Evolutionary conservation across 2,113 vertebrate genomes (phyloP).

Genomic region (Riparia riparia): DNA sequence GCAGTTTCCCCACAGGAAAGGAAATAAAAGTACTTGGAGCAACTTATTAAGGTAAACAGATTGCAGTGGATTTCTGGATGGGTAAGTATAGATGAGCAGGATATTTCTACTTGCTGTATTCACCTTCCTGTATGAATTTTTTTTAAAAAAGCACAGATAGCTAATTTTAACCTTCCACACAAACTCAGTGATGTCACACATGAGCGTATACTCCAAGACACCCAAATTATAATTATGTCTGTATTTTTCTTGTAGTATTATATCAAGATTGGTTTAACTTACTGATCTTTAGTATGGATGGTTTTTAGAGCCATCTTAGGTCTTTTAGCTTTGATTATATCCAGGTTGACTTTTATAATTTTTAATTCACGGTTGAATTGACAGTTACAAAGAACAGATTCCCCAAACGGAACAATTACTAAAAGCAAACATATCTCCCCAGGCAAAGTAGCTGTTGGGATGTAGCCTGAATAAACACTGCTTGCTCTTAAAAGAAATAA

Average conservation of each 20-base stretch:
- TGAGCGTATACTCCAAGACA: not conserved
- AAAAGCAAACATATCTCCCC: not conserved
- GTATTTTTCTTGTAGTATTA: not conserved
- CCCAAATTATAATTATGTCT: not conserved
- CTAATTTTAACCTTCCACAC: not conserved
- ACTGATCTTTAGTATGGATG: not conserved
- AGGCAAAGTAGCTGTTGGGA: not conserved
- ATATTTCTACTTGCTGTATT: not conserved
- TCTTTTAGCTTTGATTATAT: not conserved
- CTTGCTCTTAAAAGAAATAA: not conserved
- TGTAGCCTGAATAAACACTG: not conserved
- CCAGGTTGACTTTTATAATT: not conserved
- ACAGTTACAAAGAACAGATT: not conserved
- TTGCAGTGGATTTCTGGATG: slow-evolving; percentile 71
- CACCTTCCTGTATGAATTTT: not conserved
- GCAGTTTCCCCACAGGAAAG: not conserved
- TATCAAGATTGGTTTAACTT: not conserved
- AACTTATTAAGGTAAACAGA: slow-evolving; percentile 56
- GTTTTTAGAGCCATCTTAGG: not conserved
- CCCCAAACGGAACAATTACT: not conserved
- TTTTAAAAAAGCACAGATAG: not conserved
- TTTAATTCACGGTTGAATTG: not conserved
- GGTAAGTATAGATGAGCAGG: slow-evolving; percentile 58
- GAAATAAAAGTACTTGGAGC: slow-evolving; percentile 29
- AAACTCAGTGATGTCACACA: not conserved